Percentiles rank a stretch among this genome's conserved stretches.
These are phyloP conservation scores for Corynorhinus townsendii DNA, from an alignment of 2,113 vertebrate species.

Conservation along the genomic window DNA sequence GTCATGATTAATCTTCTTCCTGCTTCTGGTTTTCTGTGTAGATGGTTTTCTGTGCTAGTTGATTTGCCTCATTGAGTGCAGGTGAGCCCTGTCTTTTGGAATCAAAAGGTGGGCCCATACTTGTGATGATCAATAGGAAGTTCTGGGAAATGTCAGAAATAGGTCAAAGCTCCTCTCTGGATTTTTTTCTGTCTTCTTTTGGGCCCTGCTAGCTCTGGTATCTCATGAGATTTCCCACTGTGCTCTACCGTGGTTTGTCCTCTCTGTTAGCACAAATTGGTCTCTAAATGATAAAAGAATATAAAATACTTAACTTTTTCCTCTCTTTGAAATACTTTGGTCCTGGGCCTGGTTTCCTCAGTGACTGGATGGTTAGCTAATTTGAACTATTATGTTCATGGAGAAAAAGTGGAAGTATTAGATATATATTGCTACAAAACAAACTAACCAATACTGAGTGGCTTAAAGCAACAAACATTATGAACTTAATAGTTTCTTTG, in stretches of 20 bases:
- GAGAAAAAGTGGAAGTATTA: not conserved
- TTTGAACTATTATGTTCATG: not conserved
- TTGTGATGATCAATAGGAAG: not conserved
- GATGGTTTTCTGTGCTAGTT: not conserved
- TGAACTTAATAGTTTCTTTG: not conserved
- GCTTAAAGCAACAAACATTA: not conserved
- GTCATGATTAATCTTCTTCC: not conserved
- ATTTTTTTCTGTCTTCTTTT: not conserved
- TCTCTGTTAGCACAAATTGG: not conserved
- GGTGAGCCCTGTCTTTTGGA: not conserved
- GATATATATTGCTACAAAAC: not conserved
- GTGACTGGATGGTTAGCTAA: not conserved
- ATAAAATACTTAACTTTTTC: not conserved
- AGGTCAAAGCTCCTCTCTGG: not conserved
- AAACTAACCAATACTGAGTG: not conserved
- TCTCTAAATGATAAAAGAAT: not conserved
- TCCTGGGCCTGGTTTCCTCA: not conserved
- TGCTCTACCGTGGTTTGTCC: not conserved
- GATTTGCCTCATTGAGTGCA: not conserved
- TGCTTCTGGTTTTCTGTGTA: not conserved
- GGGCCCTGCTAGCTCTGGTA: not conserved
- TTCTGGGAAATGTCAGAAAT: not conserved
- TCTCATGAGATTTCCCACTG: not conserved
- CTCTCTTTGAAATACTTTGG: not conserved
- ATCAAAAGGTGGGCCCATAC: not conserved